These are phyloP conservation scores for Gila orcuttii DNA, from an alignment of 2,113 vertebrate genomes.

Conservation along the genomic window DNA sequence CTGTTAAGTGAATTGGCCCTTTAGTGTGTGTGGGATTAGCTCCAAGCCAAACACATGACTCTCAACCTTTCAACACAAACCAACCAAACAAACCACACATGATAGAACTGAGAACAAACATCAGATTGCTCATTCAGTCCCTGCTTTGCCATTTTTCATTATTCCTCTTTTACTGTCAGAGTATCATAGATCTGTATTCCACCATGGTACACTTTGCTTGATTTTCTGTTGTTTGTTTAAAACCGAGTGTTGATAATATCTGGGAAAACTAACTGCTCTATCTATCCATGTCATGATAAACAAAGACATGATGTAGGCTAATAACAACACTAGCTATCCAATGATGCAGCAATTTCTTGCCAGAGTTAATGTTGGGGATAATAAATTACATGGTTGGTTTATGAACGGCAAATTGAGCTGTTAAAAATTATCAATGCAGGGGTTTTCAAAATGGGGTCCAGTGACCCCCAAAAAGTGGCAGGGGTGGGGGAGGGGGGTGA, in stretches of 20 bases:
- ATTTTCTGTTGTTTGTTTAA: neutral
- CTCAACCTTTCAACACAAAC: constrained; percentile 67
- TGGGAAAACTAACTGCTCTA: neutral
- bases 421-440: neutral
- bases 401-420: neutral
- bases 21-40: constrained; percentile 68
- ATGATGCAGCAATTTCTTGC: too few relatives aligned
- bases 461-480: neutral
- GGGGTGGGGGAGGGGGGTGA: too few relatives aligned
- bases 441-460: neutral
- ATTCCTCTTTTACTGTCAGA: constrained; percentile 22
- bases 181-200: neutral
- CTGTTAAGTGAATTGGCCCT: constrained; percentile 6
- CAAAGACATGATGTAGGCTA: neutral
- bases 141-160: neutral
- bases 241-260: neutral
- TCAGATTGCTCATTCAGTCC: constrained; percentile 7
- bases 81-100: constrained; percentile 65
- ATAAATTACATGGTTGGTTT: neutral
- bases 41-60: constrained; percentile 73
- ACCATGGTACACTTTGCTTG: neutral
- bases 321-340: neutral
- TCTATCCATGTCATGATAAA: neutral
- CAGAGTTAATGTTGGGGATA: neutral
- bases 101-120: constrained; percentile 59